Evolutionary conservation across 2,113 vertebrate species (phyloP).

Genomic region (Dendrocopos noguchii): DNA sequence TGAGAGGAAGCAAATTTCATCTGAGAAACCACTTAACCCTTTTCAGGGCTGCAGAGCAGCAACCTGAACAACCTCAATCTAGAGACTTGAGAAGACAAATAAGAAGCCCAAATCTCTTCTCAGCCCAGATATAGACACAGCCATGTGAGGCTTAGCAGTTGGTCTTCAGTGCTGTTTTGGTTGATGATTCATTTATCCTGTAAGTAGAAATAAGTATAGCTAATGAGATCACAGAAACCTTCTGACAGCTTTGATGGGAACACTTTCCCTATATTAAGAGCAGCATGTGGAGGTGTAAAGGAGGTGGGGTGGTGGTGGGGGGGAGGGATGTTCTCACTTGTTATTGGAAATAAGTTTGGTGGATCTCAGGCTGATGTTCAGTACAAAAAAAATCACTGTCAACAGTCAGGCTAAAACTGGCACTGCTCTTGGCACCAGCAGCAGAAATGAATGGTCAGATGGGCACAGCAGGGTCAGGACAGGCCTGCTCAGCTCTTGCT

Average conservation of each 20-base stretch:
- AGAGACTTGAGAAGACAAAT: too few species aligned
- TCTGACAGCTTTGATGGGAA: constrained; percentile 70
- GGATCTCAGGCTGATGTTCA: constrained; percentile 50
- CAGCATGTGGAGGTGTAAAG: constrained; percentile 53
- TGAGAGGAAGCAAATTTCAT: neutral
- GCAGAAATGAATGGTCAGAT: neutral
- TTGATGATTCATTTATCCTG: constrained; percentile 67
- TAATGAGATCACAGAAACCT: constrained; percentile 68
- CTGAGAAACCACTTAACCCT: neutral
- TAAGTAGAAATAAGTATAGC: constrained; percentile 67
- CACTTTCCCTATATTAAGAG: constrained; percentile 67
- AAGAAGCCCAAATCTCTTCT: too few species aligned
- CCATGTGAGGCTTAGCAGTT: constrained; percentile 51
- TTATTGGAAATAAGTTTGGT: constrained; percentile 57
- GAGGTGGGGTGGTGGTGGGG: neutral
- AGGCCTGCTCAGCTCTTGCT: neutral
- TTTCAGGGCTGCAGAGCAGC: neutral
- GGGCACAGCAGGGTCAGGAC: neutral
- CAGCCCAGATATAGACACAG: neutral
- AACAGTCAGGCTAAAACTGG: constrained; percentile 10
- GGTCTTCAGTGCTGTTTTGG: constrained; percentile 33
- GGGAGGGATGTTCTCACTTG: constrained; percentile 55
- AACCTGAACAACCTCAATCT: neutral
- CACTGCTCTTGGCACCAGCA: neutral
- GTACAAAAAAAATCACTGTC: constrained; percentile 36